Conservation (phyloP, 2,797 vertebrate species). For the Siniperca undulata region DNA sequence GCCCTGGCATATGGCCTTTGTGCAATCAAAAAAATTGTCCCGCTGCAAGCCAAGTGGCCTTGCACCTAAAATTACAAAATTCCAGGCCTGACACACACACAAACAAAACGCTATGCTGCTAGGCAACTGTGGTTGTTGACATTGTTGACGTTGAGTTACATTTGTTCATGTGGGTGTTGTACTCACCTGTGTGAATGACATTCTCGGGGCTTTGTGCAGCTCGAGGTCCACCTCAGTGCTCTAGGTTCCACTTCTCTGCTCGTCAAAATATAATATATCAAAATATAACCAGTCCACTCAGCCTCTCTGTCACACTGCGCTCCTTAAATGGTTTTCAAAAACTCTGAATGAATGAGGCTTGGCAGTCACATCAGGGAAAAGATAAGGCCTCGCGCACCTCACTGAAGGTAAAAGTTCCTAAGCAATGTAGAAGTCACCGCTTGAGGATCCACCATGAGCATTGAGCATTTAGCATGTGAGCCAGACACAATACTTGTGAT, state of each 20-base stretch:
- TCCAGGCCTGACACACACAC: background rate
- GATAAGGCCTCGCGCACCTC: background rate
- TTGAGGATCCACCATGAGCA: background rate
- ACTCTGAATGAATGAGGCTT: background rate
- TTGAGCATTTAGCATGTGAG: background rate
- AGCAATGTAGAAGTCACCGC: background rate
- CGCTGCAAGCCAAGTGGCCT: no score
- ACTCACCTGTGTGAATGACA: no score
- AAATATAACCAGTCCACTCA: background rate
- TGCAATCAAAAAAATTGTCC: no score
- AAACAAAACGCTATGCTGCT: background rate
- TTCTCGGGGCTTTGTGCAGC: background rate
- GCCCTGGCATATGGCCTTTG: no score
- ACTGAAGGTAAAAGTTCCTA: background rate
- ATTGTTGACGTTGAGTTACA: no score
- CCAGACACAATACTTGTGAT: background rate
- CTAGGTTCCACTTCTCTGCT: no score
- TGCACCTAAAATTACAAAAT: no score
- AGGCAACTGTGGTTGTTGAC: background rate
- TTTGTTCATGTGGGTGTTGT: no score
- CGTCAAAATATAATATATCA: no score
- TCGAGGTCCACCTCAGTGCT: background rate
- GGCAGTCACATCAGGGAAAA: background rate
- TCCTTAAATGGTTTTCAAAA: background rate
- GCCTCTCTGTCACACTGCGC: background rate